Percentiles rank a stretch among this genome's conserved stretches.
Evolutionary conservation across 1,140 invertebrate genomes (phyloP).

Genomic region (Oscheius sp.): DNA sequence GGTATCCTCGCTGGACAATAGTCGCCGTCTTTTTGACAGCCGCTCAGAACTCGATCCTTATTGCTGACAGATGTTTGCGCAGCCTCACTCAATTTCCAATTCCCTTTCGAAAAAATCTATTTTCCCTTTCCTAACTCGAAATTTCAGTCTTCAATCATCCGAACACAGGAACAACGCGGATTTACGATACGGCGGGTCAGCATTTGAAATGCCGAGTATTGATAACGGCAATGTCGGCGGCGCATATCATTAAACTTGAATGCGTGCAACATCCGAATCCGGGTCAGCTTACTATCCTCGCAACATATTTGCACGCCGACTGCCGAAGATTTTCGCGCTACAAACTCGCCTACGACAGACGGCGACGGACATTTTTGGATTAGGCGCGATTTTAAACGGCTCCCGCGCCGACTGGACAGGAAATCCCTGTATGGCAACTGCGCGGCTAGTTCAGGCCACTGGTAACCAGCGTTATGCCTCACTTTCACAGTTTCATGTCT

Average conservation of each 20-base stretch:
- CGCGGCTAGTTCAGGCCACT: too few species aligned
- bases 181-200: not conserved
- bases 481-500: not conserved
- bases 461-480: not conserved
- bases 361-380: slow-evolving; percentile 5
- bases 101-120: too few species aligned
- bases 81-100: too few species aligned
- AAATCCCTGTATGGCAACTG: too few species aligned
- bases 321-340: not conserved
- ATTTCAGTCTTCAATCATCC: too few species aligned
- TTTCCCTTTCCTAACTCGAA: too few species aligned
- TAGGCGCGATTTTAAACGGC: slow-evolving; percentile 2
- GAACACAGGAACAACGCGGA: not conserved
- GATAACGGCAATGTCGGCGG: slow-evolving; percentile 2
- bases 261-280: not conserved
- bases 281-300: not conserved
- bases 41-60: too few species aligned
- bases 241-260: slow-evolving; percentile 6
- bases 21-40: too few species aligned
- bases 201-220: not conserved
- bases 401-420: not conserved
- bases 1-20: too few species aligned
- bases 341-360: not conserved
- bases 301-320: not conserved
- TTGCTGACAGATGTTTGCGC: too few species aligned